Conservation (phyloP, 2,797 vertebrate species). For the Petrocephalus sullivani region DNA sequence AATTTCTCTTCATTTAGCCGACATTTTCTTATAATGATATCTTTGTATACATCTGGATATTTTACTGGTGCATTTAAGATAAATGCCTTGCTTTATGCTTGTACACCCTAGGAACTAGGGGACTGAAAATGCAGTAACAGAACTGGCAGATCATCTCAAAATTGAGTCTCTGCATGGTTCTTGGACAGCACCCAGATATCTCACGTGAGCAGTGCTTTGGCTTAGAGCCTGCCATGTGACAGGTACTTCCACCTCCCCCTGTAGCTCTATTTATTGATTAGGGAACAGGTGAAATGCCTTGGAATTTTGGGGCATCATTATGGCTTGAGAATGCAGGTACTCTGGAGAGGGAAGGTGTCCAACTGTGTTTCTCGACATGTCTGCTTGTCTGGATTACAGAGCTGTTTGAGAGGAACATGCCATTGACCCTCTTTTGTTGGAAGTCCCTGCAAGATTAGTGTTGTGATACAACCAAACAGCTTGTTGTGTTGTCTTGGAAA, state of each 20-base stretch:
- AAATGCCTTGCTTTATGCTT: background rate
- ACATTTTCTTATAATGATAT: background rate
- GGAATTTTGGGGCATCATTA: background rate
- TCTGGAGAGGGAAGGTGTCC: background rate
- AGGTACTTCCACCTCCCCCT: background rate
- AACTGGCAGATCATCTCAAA: background rate
- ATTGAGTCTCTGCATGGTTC: background rate
- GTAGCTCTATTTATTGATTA: background rate
- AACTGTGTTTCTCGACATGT: background rate
- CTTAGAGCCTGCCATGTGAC: background rate
- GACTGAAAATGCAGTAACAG: background rate
- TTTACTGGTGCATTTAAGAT: background rate
- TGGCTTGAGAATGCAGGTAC: background rate
- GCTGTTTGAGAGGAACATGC: background rate
- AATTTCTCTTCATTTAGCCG: background rate
- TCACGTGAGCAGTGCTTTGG: background rate
- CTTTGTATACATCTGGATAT: background rate
- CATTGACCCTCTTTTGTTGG: background rate
- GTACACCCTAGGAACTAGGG: background rate
- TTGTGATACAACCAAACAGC: constrained; percentile 2
- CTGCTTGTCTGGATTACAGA: background rate
- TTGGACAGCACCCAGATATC: background rate
- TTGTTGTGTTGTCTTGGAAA: constrained; percentile 5
- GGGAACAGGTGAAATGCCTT: background rate
- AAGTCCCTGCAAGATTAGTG: background rate